These are phyloP conservation scores for Pectinophora gossypiella DNA, from an alignment of 1,140 invertebrate genomes.

Conservation along the genomic window DNA sequence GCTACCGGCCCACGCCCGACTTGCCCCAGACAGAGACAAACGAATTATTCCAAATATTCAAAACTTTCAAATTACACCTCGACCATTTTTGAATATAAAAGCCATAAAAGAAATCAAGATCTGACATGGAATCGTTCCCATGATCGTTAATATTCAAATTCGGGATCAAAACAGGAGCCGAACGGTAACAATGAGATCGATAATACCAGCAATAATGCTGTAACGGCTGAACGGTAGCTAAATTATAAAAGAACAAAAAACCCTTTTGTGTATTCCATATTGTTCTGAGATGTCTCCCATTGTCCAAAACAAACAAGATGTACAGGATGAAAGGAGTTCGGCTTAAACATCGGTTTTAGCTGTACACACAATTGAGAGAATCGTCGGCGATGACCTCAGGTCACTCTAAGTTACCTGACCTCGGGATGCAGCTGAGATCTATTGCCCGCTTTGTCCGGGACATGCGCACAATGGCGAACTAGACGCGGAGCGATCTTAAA, in stretches of 20 bases:
- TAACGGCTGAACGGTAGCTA: conserved; percentile 64
- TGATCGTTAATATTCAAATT: conserved; percentile 58
- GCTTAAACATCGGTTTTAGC: conserved; percentile 62
- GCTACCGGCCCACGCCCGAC: background rate
- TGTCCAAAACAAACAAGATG: conserved; percentile 17
- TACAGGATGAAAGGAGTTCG: conserved; percentile 27
- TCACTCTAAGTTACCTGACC: conserved; percentile 45
- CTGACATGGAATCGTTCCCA: conserved; percentile 50
- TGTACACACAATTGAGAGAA: conserved; percentile 45
- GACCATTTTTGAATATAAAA: background rate
- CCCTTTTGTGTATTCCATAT: conserved; percentile 37
- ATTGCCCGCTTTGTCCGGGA: background rate
- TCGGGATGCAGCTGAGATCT: conserved; percentile 10
- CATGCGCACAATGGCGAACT: background rate
- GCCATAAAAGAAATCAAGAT: background rate
- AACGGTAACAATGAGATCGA: conserved; percentile 61
- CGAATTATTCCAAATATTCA: background rate
- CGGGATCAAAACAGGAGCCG: conserved; percentile 40
- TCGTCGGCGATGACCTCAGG: conserved; percentile 58
- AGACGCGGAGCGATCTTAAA: background rate
- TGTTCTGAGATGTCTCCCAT: conserved; percentile 42
- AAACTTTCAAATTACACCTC: background rate
- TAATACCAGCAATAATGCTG: conserved; percentile 47
- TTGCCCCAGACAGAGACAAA: too few species aligned
- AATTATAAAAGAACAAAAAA: conserved; percentile 51